Percentiles rank a stretch among this genome's conserved stretches.
These are phyloP conservation scores for Falco concolor DNA, from an alignment of 2,797 vertebrate species.

Conservation along the genomic window DNA sequence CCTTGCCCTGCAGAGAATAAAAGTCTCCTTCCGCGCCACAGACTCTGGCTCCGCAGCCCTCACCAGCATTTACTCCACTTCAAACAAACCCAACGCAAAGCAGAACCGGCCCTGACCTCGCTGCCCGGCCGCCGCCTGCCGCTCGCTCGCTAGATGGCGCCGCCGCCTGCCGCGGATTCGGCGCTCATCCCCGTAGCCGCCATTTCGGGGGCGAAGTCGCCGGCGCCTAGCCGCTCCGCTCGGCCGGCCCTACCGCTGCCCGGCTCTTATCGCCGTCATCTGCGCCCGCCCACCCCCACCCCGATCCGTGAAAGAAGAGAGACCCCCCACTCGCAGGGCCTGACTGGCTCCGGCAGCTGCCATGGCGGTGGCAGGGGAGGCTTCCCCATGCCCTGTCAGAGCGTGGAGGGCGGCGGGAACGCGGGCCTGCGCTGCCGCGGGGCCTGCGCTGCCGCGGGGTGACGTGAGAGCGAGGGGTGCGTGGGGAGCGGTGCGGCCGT, in stretches of 20 bases:
- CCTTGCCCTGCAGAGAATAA: background rate
- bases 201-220: no score
- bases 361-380: accelerated
- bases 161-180: background rate
- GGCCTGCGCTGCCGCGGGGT: background rate
- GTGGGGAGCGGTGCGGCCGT: background rate
- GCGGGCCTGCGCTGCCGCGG: no score
- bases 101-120: accelerated
- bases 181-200: accelerated
- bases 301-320: background rate
- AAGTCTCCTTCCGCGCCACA: accelerated
- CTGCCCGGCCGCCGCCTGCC: background rate
- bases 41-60: accelerated
- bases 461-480: accelerated
- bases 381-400: accelerated
- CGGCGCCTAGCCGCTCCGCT: no score
- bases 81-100: no score
- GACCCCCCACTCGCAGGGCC: accelerated
- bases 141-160: background rate
- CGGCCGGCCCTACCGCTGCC: accelerated
- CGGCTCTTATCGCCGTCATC: accelerated
- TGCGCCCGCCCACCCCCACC: no score
- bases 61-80: accelerated
- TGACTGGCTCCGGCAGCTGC: accelerated
- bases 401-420: accelerated